Base-by-base conservation (phyloP, 2,113 vertebrate species). In the Poeciliopsis turrubarensis region DNA sequence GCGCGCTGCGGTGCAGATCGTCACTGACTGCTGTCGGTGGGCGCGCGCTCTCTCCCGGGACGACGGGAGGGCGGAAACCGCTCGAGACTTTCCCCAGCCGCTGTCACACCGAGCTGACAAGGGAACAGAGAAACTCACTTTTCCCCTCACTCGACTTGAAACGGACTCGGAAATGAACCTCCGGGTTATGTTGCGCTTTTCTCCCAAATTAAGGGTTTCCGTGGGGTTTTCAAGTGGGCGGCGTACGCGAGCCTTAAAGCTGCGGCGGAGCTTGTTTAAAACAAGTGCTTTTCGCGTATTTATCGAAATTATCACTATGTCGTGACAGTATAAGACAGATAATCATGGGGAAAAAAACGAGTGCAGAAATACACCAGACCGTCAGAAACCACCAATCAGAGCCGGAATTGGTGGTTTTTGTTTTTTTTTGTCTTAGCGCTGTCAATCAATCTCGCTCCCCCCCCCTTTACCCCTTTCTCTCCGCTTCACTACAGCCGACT, bases 51-150 rank as follows among this genome's bases (percentile, higher is more conserved):
- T 87, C 84, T 77, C 87, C 27, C 29, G 87, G 88, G 86, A 82
- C 65, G 26, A 70, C 75, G 26, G 34, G 39, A 78, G 60, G 67
- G 29, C 2, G 29, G 29, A 61, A 73, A 72, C 67, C 87, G 73
- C 25, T 0, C 17, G 60, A 80, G 80, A 71, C 81, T 31, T 62
- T 78, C 80, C 22, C 66, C 69, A 78, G 68, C 39, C 27, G 65
- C 60, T 65, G 81, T 81, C 73, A 80, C 76, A 79, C 72, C 70
- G 73, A 68, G 74, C 26, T 86, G 89, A 87, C 86, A 2, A 89
- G 77, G 75, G 61, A 82, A 90, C 89, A 91, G 74, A 84, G 80
- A 91, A 93, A 91, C 51, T 76, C 91, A 91, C 85, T 91, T 37
- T 77, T 87, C 31, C 69, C 68, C 34, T 27, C 22, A 57, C 22